phyloP scores from a whole-genome alignment of 1,140 invertebrate genomes.

The Caenorhabditis brenneri region DNA sequence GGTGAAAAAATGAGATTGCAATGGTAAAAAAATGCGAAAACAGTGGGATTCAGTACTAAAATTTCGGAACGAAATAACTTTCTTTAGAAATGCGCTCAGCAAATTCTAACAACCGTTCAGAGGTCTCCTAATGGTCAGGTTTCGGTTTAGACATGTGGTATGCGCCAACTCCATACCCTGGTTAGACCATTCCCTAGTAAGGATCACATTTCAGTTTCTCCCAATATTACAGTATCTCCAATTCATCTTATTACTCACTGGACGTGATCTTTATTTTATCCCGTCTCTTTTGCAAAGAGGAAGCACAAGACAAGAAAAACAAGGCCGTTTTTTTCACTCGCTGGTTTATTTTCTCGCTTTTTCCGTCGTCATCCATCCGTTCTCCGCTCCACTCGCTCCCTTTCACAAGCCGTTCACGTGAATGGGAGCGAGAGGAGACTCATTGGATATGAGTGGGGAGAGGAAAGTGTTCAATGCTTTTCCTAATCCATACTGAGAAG shows the following conservation, averaged over 20 bases:
- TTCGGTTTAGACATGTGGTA: too few relatives aligned
- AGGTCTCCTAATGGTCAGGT: too few relatives aligned
- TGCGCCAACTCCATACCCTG: too few relatives aligned
- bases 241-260: background rate
- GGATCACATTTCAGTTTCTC: background rate
- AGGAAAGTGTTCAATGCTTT: slow-evolving; percentile 28
- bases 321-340: background rate
- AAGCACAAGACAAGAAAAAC: background rate
- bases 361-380: slow-evolving; percentile 14
- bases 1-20: too few relatives aligned
- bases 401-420: slow-evolving; percentile 18
- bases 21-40: too few relatives aligned
- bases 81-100: too few relatives aligned
- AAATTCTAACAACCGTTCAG: too few relatives aligned
- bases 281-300: background rate
- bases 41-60: too few relatives aligned
- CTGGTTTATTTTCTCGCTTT: background rate
- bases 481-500: background rate
- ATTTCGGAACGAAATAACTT: too few relatives aligned
- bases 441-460: background rate
- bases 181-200: too few relatives aligned
- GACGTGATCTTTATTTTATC: background rate
- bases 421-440: background rate
- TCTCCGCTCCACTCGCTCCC: slow-evolving; percentile 29
- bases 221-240: background rate